A percentile compares a stretch with the other conserved stretches of the same genome.
These are phyloP conservation scores for Leucophenga maculata DNA, from an alignment of 2,888 invertebrate species.

Conservation along the genomic window DNA sequence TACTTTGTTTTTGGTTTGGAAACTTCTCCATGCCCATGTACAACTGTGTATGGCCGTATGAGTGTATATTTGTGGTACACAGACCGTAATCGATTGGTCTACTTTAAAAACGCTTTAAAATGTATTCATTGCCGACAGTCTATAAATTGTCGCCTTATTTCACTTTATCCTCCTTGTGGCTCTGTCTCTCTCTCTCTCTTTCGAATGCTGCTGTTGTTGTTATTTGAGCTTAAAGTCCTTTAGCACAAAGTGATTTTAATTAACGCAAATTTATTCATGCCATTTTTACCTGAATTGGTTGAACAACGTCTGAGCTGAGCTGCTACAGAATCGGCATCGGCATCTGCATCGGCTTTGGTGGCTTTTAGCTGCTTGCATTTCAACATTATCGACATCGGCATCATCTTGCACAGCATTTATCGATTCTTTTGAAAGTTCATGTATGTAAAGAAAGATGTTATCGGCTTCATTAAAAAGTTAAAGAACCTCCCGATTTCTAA, in stretches of 20 bases:
- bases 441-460: too few species aligned
- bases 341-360: too few species aligned
- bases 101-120: not conserved
- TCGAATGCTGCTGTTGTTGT: not conserved
- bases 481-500: too few species aligned
- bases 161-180: not conserved
- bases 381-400: too few species aligned
- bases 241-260: constrained; percentile 10
- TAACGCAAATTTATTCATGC: constrained; percentile 12
- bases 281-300: not conserved
- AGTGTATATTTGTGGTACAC: not conserved
- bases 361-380: too few species aligned
- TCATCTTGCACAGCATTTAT: too few species aligned
- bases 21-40: not conserved
- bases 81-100: not conserved
- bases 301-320: not conserved
- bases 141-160: too few species aligned
- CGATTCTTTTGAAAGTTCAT: too few species aligned
- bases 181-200: too few species aligned
- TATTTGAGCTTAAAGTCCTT: not conserved
- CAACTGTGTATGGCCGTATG: not conserved
- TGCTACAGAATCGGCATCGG: too few species aligned
- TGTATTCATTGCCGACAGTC: constrained; percentile 1
- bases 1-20: not conserved
- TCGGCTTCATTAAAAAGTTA: too few species aligned